Evolutionary conservation across 2,888 invertebrate genomes (phyloP).

Genomic region (Rhaphigaster nebulosa): DNA sequence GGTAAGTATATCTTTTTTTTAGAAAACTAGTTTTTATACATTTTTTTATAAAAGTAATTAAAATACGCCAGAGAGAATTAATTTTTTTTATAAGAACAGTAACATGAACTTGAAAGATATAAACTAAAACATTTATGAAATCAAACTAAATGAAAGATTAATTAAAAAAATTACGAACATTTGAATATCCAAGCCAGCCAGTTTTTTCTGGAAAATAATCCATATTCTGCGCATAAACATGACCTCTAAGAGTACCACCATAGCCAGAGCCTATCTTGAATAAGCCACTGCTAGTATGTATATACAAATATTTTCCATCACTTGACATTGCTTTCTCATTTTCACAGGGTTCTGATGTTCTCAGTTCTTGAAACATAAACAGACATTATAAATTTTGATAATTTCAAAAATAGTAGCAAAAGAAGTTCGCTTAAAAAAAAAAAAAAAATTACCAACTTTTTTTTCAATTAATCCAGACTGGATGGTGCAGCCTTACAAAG

Average conservation of each 20-base stretch:
- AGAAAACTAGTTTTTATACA: too few species aligned
- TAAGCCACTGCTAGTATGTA: slow-evolving; percentile 86
- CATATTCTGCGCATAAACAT: slow-evolving; percentile 86
- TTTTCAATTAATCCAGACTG: not conserved
- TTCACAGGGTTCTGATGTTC: slow-evolving; percentile 47
- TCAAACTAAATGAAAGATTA: not conserved
- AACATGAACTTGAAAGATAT: slow-evolving; percentile 44
- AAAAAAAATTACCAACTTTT: too few species aligned
- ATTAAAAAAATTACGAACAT: slow-evolving; percentile 73
- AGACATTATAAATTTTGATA: not conserved
- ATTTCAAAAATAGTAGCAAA: not conserved
- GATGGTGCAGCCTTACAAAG: not conserved
- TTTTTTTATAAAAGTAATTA: not conserved
- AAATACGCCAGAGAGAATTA: not conserved
- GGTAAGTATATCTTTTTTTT: too few species aligned
- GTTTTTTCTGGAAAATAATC: slow-evolving; percentile 85
- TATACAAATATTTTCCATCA: slow-evolving; percentile 91
- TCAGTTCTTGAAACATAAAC: slow-evolving; percentile 31
- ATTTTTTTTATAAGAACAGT: not conserved
- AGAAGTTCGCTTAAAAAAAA: not conserved
- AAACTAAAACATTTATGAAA: slow-evolving; percentile 25
- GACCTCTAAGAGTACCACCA: slow-evolving; percentile 92
- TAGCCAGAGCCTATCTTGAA: slow-evolving; percentile 96
- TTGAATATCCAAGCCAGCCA: slow-evolving; percentile 90
- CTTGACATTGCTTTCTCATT: slow-evolving; percentile 77